Percentiles rank a stretch among this genome's conserved stretches.
phyloP scores from a whole-genome alignment of 2,113 vertebrate genomes.

The Sturnus vulgaris region DNA sequence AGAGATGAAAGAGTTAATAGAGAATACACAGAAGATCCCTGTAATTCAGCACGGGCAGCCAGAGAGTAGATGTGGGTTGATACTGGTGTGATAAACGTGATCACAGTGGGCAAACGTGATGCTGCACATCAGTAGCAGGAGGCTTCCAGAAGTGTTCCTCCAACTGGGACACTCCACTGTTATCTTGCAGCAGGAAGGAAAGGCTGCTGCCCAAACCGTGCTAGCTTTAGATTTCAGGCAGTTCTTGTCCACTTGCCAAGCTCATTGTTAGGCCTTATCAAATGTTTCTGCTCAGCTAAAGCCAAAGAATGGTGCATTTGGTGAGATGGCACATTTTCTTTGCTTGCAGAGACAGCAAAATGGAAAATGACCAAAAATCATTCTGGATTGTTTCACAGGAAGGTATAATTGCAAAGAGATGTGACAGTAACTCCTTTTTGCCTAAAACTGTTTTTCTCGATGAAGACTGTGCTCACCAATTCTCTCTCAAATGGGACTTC shows the following conservation, averaged over 20 bases:
- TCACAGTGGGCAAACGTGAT: too few relatives aligned
- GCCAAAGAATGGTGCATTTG: neutral
- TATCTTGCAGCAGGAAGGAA: neutral
- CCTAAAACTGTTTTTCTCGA: neutral
- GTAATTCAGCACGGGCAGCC: neutral
- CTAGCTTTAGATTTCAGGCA: neutral
- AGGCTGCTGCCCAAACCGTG: neutral
- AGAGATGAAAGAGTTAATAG: neutral
- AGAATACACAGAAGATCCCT: neutral
- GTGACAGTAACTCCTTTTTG: neutral
- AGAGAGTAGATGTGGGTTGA: accelerated
- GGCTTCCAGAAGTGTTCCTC: neutral
- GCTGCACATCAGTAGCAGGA: neutral
- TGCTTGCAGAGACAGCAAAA: neutral
- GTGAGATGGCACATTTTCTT: neutral
- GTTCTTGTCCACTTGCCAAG: accelerated
- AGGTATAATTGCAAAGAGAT: neutral
- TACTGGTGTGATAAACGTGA: accelerated
- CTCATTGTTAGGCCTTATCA: neutral
- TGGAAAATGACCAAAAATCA: neutral
- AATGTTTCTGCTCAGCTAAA: neutral
- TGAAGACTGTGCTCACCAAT: neutral
- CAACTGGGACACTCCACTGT: neutral
- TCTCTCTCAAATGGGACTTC: neutral
- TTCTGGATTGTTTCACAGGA: neutral